Conservation (phyloP, 2,113 vertebrate genomes). For the Erythrocebus patas region DNA sequence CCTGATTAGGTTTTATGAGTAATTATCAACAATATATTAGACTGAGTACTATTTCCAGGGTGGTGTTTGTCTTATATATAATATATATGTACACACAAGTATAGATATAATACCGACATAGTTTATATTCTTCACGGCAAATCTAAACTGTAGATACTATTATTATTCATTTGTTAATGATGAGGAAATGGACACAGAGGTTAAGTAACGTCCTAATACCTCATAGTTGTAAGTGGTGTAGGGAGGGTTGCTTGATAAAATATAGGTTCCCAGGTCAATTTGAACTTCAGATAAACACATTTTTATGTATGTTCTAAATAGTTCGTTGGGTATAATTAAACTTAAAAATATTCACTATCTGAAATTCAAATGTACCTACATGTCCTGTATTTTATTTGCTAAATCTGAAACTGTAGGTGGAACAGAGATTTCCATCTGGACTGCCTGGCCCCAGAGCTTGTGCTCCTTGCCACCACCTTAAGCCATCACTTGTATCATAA, state of each 20-base stretch:
- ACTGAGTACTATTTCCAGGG: neutral
- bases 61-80: neutral
- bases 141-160: accelerated
- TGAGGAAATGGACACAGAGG: neutral
- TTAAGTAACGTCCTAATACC: neutral
- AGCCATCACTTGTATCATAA: neutral
- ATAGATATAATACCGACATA: neutral
- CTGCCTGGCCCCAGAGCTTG: neutral
- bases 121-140: neutral
- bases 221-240: neutral
- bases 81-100: neutral
- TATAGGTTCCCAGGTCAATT: neutral
- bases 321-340: neutral
- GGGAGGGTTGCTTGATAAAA: neutral
- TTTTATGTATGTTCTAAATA: neutral
- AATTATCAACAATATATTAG: neutral
- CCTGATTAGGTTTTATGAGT: neutral
- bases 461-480: neutral
- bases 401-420: neutral
- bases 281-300: neutral
- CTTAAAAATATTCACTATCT: neutral
- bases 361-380: neutral
- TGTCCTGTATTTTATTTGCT: neutral
- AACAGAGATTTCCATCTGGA: neutral
- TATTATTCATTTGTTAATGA: neutral